These are phyloP conservation scores for Sebastiscus albofasciatus DNA, from an alignment of 2,797 vertebrate genomes.

Conservation along the genomic window DNA sequence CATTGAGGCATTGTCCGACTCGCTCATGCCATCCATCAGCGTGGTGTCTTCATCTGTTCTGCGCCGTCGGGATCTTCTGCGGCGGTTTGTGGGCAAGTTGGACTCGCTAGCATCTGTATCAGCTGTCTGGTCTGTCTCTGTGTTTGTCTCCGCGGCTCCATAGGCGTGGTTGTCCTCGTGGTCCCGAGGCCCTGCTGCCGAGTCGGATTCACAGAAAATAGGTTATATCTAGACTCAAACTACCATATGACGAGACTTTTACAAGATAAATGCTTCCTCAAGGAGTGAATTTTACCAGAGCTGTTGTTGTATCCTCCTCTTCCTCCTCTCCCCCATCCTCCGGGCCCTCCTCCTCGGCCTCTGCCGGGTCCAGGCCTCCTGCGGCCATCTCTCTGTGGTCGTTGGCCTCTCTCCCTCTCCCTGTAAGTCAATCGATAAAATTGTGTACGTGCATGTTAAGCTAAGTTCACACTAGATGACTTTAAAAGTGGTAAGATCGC, in stretches of 20 bases:
- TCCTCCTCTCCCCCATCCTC: constrained; percentile 89
- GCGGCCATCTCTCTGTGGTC: constrained; percentile 87
- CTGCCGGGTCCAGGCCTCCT: constrained; percentile 87
- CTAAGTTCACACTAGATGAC: too few species aligned
- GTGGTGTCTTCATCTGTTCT: constrained; percentile 96
- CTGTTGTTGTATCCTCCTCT: constrained; percentile 89
- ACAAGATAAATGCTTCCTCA: neutral
- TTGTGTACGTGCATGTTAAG: neutral
- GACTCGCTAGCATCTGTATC: constrained; percentile 97
- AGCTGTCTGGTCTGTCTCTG: constrained; percentile 97
- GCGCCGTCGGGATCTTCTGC: constrained; percentile 92
- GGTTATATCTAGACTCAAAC: neutral
- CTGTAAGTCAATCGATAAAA: constrained; percentile 43
- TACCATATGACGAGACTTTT: neutral
- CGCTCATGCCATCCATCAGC: constrained; percentile 96
- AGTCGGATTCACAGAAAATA: neutral
- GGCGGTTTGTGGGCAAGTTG: constrained; percentile 90
- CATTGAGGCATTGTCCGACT: constrained; percentile 95
- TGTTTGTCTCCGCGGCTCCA: constrained; percentile 90
- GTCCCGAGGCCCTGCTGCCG: constrained; percentile 87
- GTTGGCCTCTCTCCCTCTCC: constrained; percentile 80
- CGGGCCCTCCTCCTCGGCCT: constrained; percentile 89
- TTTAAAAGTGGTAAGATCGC: too few species aligned
- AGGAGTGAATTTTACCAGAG: constrained; percentile 84
- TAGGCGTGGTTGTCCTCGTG: constrained; percentile 89